Evolutionary conservation across 2,888 invertebrate species (phyloP).

Genomic region (Troilus luridus): DNA sequence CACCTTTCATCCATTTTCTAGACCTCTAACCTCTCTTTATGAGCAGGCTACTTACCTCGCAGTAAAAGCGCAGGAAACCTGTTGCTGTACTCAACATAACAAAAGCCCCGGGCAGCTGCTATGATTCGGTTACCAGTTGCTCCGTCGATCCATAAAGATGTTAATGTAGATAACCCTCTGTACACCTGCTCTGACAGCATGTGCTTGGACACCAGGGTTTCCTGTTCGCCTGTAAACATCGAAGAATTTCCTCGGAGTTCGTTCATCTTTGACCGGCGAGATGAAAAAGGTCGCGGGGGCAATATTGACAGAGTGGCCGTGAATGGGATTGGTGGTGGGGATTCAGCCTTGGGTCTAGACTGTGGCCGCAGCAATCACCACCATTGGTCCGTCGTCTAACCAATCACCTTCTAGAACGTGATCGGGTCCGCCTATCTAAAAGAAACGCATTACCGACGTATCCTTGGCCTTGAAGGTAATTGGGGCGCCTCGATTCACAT

Average conservation of each 20-base stretch:
- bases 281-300: conserved; percentile 33
- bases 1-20: background rate
- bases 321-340: conserved; percentile 24
- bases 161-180: conserved; percentile 14
- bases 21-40: background rate
- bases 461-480: conserved; percentile 51
- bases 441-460: conserved; percentile 28
- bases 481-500: conserved; percentile 41
- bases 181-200: conserved; percentile 32
- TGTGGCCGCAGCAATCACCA: background rate
- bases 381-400: conserved; percentile 26
- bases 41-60: background rate
- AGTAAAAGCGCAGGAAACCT: background rate
- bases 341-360: conserved; percentile 55
- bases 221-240: conserved; percentile 13
- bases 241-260: conserved; percentile 47
- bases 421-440: conserved; percentile 3
- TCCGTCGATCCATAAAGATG: conserved; percentile 50
- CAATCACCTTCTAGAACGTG: conserved; percentile 50
- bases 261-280: conserved; percentile 44
- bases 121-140: conserved; percentile 22
- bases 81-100: conserved; percentile 17
- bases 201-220: background rate
- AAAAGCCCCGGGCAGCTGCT: conserved; percentile 6
- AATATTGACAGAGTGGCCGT: conserved; percentile 54